These are phyloP conservation scores for Onychomys torridus DNA, from an alignment of 2,797 vertebrate species.

Conservation along the genomic window DNA sequence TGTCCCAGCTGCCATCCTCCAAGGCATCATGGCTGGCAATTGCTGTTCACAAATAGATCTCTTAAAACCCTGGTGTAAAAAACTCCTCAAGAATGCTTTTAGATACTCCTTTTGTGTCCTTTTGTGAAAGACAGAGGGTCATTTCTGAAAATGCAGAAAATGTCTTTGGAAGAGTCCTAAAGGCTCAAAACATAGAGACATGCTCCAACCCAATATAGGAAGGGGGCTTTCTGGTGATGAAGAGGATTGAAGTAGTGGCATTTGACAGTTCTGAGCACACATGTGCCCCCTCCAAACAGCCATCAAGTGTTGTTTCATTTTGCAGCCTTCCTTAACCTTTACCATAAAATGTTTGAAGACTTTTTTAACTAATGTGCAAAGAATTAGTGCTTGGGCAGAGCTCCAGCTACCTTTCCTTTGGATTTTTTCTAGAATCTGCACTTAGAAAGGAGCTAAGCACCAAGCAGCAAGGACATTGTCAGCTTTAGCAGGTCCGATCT, in stretches of 20 bases:
- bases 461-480: background rate
- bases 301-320: background rate
- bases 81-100: conserved; percentile 9
- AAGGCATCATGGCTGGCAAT: conserved; percentile 1
- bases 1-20: background rate
- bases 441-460: background rate
- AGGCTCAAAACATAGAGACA: background rate
- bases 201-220: background rate
- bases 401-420: background rate
- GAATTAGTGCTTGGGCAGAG: background rate
- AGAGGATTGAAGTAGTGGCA: background rate
- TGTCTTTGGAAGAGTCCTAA: background rate
- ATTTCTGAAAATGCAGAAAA: background rate
- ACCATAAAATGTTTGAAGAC: background rate
- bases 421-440: background rate
- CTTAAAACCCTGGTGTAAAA: background rate
- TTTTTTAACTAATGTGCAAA: background rate
- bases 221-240: background rate
- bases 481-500: background rate
- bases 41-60: conserved; percentile 30
- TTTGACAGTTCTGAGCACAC: background rate
- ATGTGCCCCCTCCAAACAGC: background rate
- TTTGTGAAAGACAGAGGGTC: conserved; percentile 18
- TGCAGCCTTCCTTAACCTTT: background rate
- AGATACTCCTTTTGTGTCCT: background rate